Percentiles rank a stretch among this genome's conserved stretches.
Evolutionary conservation across 2,888 invertebrate species (phyloP).

Genomic region (Automeris io): DNA sequence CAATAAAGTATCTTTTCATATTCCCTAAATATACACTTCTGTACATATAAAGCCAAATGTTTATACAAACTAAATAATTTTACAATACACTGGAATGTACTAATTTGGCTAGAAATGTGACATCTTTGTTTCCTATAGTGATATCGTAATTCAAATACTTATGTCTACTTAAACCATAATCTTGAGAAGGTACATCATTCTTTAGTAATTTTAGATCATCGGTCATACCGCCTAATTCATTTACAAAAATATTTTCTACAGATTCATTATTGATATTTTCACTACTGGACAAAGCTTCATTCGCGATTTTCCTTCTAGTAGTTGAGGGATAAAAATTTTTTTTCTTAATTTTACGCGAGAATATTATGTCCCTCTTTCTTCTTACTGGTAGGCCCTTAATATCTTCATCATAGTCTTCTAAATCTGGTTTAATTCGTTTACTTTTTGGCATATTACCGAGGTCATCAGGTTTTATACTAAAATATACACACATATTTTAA

Average conservation of each 20-base stretch:
- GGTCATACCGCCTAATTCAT: background rate
- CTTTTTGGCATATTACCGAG: conserved; percentile 7
- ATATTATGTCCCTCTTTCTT: conserved; percentile 27
- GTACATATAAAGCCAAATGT: too few species aligned
- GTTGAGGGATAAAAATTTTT: background rate
- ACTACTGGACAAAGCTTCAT: background rate
- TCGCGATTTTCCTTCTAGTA: background rate
- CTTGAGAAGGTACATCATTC: background rate
- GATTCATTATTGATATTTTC: background rate
- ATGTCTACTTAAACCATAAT: background rate
- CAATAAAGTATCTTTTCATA: too few species aligned
- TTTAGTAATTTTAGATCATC: background rate
- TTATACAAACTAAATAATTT: too few species aligned
- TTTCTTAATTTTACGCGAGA: background rate
- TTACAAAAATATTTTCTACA: background rate
- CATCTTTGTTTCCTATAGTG: background rate
- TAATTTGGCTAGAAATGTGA: background rate
- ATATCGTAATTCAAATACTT: background rate
- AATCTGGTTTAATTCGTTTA: conserved; percentile 18
- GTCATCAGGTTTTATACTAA: conserved; percentile 8
- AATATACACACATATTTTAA: too few species aligned
- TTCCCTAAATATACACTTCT: too few species aligned
- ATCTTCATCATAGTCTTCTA: conserved; percentile 52
- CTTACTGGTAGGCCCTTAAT: conserved; percentile 49
- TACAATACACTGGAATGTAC: background rate